phyloP scores from a whole-genome alignment of 2,113 vertebrate species.

The Camelus dromedarius region DNA sequence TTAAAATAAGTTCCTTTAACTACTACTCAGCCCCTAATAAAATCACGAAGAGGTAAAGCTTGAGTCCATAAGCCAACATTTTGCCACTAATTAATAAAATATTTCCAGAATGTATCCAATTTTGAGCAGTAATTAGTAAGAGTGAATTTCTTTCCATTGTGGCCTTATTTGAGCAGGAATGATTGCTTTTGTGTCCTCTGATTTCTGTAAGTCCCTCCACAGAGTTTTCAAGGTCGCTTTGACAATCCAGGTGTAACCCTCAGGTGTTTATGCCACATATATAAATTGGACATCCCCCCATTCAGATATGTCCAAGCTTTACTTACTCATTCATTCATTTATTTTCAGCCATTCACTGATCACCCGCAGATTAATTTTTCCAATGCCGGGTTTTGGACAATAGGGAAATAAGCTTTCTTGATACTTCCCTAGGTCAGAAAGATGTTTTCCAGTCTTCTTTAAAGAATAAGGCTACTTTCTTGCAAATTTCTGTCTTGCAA shows the following conservation, averaged over 20 bases:
- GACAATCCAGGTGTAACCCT: neutral
- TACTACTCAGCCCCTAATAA: neutral
- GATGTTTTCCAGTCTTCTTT: neutral
- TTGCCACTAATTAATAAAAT: neutral
- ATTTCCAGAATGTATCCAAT: neutral
- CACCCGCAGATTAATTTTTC: neutral
- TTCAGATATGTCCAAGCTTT: neutral
- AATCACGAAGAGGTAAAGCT: neutral
- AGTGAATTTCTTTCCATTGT: neutral
- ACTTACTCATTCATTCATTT: neutral
- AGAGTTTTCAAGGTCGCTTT: neutral
- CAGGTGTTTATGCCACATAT: neutral
- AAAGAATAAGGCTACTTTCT: neutral
- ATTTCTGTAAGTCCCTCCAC: neutral
- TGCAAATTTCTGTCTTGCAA: neutral
- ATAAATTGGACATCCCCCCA: neutral
- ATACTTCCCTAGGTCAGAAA: neutral
- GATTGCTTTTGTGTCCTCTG: neutral
- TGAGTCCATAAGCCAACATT: neutral
- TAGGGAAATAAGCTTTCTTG: neutral
- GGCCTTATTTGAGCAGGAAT: neutral
- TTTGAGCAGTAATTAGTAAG: neutral
- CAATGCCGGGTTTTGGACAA: neutral
- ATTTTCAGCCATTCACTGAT: neutral
- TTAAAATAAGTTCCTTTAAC: neutral